Evolutionary conservation across 2,113 vertebrate genomes (phyloP), one percentile per base, ranked within the genome.

Genomic region (Cynocephalus volans): DNA sequence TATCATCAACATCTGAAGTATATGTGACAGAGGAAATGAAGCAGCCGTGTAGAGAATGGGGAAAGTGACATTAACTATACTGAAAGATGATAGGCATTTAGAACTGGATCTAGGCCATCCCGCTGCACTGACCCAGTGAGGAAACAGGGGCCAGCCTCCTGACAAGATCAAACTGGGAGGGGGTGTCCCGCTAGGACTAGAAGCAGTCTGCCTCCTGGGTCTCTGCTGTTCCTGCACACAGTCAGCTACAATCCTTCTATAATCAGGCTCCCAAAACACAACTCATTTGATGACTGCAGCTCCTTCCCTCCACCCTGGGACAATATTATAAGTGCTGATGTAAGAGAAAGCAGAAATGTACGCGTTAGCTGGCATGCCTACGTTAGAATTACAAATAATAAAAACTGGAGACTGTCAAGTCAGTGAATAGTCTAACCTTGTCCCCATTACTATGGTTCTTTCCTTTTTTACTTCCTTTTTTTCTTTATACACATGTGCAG

Each of bases 201-300:
- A 28, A 18, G 23, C 1, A 4, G 2, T 33, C 23, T 54, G 52
- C 8, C 23, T 48, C 23, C 21, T 31, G 23, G 12, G 41, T 88
- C 73, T 85, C 77, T n/a, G 14, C 54, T 76, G 26, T 21, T 50
- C 36, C n/a, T 50, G 33, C 28, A 62, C 13, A 9, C 3, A 15
- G 58, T 56, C 75, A 62, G 69, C 73, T 62, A 33, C 6, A 26
- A 33, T 23, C 12, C 65, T 82, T n/a, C 41, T 3, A 1, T 31
- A 77, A 75, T 83, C 28, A 84, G 75, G 19, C 36, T 90, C 67
- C 67, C 28, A 73, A 73, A 96, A 87, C 24, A 75, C 88, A 85
- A 56, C 77, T 64, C 81, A 33, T 77, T 24, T 64, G 50, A 90
- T 92, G 82, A 56, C 82, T 69, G 12, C 1, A 65, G 77, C 6